A percentile compares a stretch with the other conserved stretches of the same genome.
phyloP scores from a whole-genome alignment of 1,140 invertebrate species.

The Proctacanthus coquilletti region DNA sequence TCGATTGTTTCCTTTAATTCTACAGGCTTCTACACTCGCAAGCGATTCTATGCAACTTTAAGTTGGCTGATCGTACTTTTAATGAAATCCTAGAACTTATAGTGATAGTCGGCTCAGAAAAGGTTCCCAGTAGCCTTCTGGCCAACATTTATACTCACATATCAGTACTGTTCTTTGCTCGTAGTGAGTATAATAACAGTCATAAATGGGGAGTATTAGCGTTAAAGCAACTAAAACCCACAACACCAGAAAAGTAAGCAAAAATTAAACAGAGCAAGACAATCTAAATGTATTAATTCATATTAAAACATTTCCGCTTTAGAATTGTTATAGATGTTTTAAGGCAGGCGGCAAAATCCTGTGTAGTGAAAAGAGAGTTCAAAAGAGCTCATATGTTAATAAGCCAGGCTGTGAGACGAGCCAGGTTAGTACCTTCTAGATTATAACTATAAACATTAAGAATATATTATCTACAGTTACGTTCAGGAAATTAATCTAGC shows the following conservation, averaged over 20 bases:
- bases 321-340: conserved; percentile 62
- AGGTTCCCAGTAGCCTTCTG: conserved; percentile 27
- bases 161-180: conserved; percentile 59
- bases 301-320: conserved; percentile 5
- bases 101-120: conserved; percentile 6
- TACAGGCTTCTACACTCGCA: conserved; percentile 65
- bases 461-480: background rate
- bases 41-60: conserved; percentile 61
- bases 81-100: conserved; percentile 13
- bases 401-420: conserved; percentile 59
- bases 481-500: background rate
- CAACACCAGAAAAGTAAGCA: conserved; percentile 37
- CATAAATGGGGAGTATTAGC: conserved; percentile 59
- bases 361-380: conserved; percentile 74
- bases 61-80: conserved; percentile 34
- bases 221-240: conserved; percentile 43
- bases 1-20: background rate
- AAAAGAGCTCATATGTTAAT: conserved; percentile 62
- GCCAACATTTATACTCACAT: conserved; percentile 65
- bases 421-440: conserved; percentile 35
- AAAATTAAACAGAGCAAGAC: too few relatives aligned
- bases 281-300: background rate
- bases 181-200: conserved; percentile 64
- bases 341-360: conserved; percentile 67
- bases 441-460: background rate